Evolutionary conservation across 2,888 invertebrate genomes (phyloP).

Genomic region (Idaea biselata): DNA sequence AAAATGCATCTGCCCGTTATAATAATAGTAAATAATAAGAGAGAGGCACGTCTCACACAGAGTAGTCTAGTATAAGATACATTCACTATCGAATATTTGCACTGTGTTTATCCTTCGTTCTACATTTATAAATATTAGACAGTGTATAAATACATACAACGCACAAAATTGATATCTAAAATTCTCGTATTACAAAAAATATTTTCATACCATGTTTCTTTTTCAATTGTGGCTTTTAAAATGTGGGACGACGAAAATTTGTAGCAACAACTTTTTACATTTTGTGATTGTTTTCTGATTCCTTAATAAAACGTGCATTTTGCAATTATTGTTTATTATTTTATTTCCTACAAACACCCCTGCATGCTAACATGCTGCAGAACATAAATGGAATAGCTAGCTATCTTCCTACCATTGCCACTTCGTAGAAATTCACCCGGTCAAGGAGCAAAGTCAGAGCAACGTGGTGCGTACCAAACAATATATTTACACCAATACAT

Average conservation of each 20-base stretch:
- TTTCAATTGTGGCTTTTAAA: slow-evolving; percentile 33
- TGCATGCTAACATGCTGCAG: background rate
- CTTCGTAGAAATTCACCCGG: no score
- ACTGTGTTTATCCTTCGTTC: slow-evolving; percentile 24
- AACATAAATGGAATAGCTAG: background rate
- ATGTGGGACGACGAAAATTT: slow-evolving; percentile 45
- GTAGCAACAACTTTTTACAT: slow-evolving; percentile 56
- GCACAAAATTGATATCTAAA: slow-evolving; percentile 43
- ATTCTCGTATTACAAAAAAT: slow-evolving; percentile 20
- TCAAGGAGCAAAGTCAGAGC: no score
- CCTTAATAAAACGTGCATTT: slow-evolving; percentile 66
- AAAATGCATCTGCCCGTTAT: slow-evolving; percentile 6
- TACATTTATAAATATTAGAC: slow-evolving; percentile 19
- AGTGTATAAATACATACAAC: slow-evolving; percentile 29
- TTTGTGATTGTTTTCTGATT: slow-evolving; percentile 64
- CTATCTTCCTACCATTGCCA: no score
- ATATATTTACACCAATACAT: no score
- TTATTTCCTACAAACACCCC: background rate
- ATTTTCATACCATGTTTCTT: slow-evolving; percentile 26
- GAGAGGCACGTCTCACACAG: slow-evolving; percentile 12
- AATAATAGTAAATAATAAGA: slow-evolving; percentile 9
- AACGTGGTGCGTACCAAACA: no score
- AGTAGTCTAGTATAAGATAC: slow-evolving; percentile 18
- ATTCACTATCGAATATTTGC: slow-evolving; percentile 20
- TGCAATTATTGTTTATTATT: slow-evolving; percentile 13